Evolutionary conservation across 2,888 invertebrate species (phyloP).

Genomic region (Phytoseiulus persimilis): DNA sequence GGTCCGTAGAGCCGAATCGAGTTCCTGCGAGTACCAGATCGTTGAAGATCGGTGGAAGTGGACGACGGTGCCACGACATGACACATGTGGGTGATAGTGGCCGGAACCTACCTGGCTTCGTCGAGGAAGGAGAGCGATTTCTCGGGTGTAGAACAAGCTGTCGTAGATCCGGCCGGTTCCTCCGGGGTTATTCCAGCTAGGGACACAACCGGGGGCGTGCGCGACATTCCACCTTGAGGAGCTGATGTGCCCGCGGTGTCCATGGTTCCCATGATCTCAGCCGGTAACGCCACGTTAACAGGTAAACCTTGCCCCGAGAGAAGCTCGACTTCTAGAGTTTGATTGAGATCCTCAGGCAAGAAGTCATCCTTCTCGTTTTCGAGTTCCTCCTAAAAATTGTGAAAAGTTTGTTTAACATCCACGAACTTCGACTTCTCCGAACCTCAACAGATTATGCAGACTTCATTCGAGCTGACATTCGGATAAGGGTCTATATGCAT

Average conservation of each 20-base stretch:
- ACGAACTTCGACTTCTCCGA: too few relatives aligned
- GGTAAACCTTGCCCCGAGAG: background rate
- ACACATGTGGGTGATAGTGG: too few relatives aligned
- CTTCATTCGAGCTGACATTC: too few relatives aligned
- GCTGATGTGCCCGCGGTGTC: background rate
- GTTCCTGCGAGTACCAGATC: background rate
- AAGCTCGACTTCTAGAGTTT: background rate
- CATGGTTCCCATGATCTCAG: constrained; percentile 15
- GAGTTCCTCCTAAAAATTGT: background rate
- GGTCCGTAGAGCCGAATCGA: background rate
- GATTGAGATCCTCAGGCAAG: constrained; percentile 13
- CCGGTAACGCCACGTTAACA: constrained; percentile 11
- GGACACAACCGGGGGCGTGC: background rate
- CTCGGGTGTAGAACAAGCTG: background rate
- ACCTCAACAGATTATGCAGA: too few relatives aligned
- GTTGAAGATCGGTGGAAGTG: too few relatives aligned
- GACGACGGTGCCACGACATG: too few relatives aligned
- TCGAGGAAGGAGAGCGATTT: background rate
- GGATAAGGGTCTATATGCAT: too few relatives aligned
- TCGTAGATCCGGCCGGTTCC: background rate
- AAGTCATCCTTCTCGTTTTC: constrained; percentile 24
- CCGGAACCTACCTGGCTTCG: background rate
- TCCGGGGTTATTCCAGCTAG: background rate
- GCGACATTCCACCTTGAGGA: background rate
- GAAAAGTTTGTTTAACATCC: background rate